phyloP scores from a whole-genome alignment of 2,797 vertebrate species.

The Smutsia temminckii region DNA sequence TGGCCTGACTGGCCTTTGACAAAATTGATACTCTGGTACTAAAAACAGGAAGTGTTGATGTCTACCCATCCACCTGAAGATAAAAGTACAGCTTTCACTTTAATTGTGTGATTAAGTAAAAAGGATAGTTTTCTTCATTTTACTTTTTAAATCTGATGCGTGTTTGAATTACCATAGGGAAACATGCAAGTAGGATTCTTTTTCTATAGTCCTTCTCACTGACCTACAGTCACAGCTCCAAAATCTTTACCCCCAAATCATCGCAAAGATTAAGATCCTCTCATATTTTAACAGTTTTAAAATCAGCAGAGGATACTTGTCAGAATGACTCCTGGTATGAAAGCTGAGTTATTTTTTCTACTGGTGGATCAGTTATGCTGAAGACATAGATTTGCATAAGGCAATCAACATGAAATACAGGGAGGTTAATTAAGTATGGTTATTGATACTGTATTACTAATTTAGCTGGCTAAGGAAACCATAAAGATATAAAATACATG shows the following conservation, averaged over 20 bases:
- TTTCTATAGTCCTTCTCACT: neutral
- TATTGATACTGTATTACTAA: neutral
- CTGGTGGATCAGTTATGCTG: neutral
- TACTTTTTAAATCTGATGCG: neutral
- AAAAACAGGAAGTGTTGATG: neutral
- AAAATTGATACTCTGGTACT: neutral
- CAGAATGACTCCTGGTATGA: neutral
- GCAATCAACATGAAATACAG: slow-evolving; percentile 49
- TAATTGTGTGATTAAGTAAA: neutral
- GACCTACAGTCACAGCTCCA: neutral
- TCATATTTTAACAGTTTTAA: slow-evolving; percentile 23
- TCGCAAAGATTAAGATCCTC: slow-evolving; percentile 7
- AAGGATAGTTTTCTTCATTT: neutral
- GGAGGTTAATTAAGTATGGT: neutral
- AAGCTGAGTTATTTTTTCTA: neutral
- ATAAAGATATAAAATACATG: neutral
- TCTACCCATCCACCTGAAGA: neutral
- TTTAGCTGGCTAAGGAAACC: slow-evolving; percentile 1
- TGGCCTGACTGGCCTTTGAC: neutral
- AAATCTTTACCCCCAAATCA: neutral
- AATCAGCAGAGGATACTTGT: slow-evolving; percentile 32
- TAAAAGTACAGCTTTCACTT: neutral
- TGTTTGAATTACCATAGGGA: neutral
- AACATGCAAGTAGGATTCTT: neutral
- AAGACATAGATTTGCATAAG: slow-evolving; percentile 38